These are phyloP conservation scores for Furnarius figulus DNA, from an alignment of 2,113 vertebrate species.

Conservation along the genomic window DNA sequence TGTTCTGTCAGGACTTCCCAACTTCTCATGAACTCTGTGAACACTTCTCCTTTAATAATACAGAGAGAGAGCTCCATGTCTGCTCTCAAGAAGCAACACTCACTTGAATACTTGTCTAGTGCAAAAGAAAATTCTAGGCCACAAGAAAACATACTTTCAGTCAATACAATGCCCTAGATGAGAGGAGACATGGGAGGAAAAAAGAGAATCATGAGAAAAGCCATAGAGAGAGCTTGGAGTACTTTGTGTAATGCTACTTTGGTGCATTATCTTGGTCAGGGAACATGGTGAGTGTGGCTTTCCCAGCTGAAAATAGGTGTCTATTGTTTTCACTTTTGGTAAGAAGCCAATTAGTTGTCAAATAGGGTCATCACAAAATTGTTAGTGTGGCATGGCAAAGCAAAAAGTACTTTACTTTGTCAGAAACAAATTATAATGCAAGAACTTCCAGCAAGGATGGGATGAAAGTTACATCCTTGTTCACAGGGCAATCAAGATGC, in stretches of 20 bases:
- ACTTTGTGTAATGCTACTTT: background rate
- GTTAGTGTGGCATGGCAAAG: background rate
- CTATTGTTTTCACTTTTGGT: slow-evolving; percentile 24
- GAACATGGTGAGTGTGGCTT: slow-evolving; percentile 8
- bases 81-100: background rate
- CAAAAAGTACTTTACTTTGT: background rate
- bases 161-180: background rate
- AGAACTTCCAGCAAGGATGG: background rate
- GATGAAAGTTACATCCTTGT: background rate
- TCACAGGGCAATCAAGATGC: background rate
- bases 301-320: slow-evolving; percentile 51
- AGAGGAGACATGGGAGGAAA: background rate
- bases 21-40: background rate
- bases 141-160: background rate
- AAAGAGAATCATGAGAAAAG: background rate
- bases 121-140: background rate
- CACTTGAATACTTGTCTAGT: background rate
- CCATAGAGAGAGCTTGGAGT: background rate
- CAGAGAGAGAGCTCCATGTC: fast-evolving
- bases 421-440: background rate
- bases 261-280: background rate
- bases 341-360: slow-evolving; percentile 17
- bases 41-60: background rate
- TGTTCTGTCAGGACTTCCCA: background rate
- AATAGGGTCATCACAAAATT: background rate